Evolutionary conservation across 2,113 vertebrate species (phyloP).

Genomic region (Oreochromis niloticus): DNA sequence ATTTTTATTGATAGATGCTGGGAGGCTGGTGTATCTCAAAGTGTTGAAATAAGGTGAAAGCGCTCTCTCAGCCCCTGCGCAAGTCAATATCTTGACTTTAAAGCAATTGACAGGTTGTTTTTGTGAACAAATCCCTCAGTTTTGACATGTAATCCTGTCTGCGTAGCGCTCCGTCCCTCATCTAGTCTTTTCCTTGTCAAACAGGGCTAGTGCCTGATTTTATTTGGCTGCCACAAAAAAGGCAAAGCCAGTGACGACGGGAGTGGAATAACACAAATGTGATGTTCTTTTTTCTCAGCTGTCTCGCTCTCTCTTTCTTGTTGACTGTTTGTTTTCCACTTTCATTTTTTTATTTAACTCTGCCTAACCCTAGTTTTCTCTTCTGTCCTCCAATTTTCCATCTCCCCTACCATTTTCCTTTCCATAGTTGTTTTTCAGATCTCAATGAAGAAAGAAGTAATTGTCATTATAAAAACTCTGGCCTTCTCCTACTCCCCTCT

Average conservation of each 20-base stretch:
- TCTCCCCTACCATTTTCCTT: neutral
- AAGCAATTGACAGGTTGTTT: slow-evolving; percentile 58
- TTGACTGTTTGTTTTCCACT: slow-evolving; percentile 12
- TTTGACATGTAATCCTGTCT: slow-evolving; percentile 55
- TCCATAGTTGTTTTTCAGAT: neutral
- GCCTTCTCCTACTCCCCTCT: neutral
- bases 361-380: neutral
- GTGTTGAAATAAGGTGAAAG: slow-evolving; percentile 29
- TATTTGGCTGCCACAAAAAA: slow-evolving; percentile 37
- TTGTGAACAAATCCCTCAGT: slow-evolving; percentile 51
- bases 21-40: slow-evolving; percentile 29
- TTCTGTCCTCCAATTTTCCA: neutral
- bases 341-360: slow-evolving; percentile 10
- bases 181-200: slow-evolving; percentile 45
- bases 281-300: slow-evolving; percentile 24
- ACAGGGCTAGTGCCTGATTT: slow-evolving; percentile 25
- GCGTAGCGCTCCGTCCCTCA: slow-evolving; percentile 29
- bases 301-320: slow-evolving; percentile 5
- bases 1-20: slow-evolving; percentile 49
- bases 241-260: neutral
- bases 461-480: slow-evolving; percentile 36
- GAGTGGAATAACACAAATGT: slow-evolving; percentile 1
- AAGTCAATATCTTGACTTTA: slow-evolving; percentile 56
- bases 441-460: slow-evolving; percentile 1
- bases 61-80: slow-evolving; percentile 18